Evolutionary conservation across 2,888 invertebrate genomes (phyloP), one percentile per base, ranked within the genome.

Genomic region (Lysandra bellargus): DNA sequence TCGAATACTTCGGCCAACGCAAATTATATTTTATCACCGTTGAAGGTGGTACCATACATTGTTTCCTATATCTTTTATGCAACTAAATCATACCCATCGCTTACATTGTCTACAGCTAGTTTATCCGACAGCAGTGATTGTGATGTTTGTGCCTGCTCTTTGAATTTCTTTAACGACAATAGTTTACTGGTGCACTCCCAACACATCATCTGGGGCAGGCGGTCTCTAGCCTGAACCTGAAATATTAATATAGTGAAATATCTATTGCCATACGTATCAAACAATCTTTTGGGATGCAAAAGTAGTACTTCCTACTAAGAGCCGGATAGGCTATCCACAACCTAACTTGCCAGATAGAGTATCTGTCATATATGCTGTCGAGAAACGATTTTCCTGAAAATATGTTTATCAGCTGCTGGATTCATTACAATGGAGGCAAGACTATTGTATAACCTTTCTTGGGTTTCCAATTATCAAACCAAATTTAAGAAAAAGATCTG

Each of bases 181-280:
- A 79, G 40, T 57, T 61, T 79, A n/a, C 60, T 75, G 14, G 61
- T 44, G 40, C 79, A 79, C 61, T 79, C 79, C 79, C 79, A 79
- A 30, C 79, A 79, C 2, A 79, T 12, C 75, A 74, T 74, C 33
- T 79, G 60, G 2, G 79, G 74, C 44, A 79, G 33, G 30, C 61
- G 17, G 7, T 79, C 79, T 5, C n/a, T 23, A 3, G 57, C 40
- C 17, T 40, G 33, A 6, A 74, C 23, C 79, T 79, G 44, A 60
- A 79, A 61, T 57, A 53, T 2, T 30, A 76, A 23, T 6, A 7
- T 44, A n/a, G 17, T 57, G 57, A 57, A 17, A 57, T 14, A 14
- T 57, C 57, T 17, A 4, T 57, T 12, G 57, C 4, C 14, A 17
- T 4, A 57, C 17, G 4, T 49, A 49, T 49, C 2, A 44, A 7